Percentiles rank a stretch among this genome's conserved stretches.
These are phyloP conservation scores for Pristis pectinata DNA, from an alignment of 2,797 vertebrate species.

Conservation along the genomic window DNA sequence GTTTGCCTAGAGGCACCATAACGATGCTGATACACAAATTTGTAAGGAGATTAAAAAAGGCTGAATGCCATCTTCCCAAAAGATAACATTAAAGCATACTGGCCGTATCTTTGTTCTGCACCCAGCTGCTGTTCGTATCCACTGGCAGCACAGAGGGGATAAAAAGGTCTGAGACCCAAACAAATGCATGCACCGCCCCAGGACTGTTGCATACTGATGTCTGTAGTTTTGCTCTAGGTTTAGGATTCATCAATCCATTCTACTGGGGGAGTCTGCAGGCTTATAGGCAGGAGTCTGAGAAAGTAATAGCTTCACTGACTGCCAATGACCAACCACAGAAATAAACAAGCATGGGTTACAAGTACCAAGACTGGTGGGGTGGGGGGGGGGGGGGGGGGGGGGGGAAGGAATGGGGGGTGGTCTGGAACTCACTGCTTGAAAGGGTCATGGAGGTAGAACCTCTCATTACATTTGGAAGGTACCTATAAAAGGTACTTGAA, in stretches of 20 bases:
- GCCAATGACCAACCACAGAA: background rate
- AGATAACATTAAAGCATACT: background rate
- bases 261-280: background rate
- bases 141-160: background rate
- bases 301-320: background rate
- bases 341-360: background rate
- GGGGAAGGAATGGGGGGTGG: no score
- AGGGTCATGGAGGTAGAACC: no score
- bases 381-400: no score
- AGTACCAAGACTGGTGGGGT: background rate
- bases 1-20: background rate
- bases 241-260: background rate
- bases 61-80: background rate
- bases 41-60: background rate
- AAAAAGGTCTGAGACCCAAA: background rate
- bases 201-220: background rate
- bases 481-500: no score
- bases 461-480: no score
- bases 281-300: background rate
- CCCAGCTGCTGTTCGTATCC: background rate
- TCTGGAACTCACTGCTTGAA: no score
- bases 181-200: background rate
- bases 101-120: background rate
- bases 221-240: background rate
- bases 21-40: background rate